Evolutionary conservation across 2,113 vertebrate genomes (phyloP).

Genomic region (Trochalopteron elliotii): DNA sequence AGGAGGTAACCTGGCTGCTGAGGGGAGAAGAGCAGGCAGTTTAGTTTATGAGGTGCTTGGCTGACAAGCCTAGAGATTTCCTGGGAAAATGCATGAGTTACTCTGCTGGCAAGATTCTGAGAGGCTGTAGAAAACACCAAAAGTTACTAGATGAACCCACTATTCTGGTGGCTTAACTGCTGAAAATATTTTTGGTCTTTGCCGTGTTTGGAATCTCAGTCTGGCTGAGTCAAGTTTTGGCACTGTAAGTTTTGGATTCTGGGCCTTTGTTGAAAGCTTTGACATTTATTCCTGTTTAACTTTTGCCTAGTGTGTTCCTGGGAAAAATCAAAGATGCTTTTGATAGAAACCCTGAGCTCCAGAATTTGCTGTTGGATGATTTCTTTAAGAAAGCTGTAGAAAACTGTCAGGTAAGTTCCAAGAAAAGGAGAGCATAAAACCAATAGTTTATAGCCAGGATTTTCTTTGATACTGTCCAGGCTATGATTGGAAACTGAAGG

Average conservation of each 20-base stretch:
- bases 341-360: constrained; percentile 83
- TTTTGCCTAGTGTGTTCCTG: constrained; percentile 85
- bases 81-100: neutral
- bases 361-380: constrained; percentile 88
- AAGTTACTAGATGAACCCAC: neutral
- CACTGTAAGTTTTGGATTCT: neutral
- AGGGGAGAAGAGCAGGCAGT: neutral
- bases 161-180: neutral
- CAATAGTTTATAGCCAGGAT: neutral
- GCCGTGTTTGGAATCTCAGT: neutral
- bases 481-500: neutral
- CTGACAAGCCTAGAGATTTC: neutral
- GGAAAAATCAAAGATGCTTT: constrained; percentile 98
- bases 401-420: constrained; percentile 85
- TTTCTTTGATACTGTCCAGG: neutral
- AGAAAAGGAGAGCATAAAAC: neutral
- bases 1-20: neutral
- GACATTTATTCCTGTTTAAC: neutral
- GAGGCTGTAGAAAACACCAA: neutral
- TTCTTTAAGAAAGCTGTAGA: constrained; percentile 91
- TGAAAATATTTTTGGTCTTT: neutral
- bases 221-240: neutral
- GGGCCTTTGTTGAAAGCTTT: neutral
- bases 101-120: neutral
- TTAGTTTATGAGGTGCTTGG: neutral